phyloP scores from a whole-genome alignment of 2,888 invertebrate genomes.

The Meteorus colon region DNA sequence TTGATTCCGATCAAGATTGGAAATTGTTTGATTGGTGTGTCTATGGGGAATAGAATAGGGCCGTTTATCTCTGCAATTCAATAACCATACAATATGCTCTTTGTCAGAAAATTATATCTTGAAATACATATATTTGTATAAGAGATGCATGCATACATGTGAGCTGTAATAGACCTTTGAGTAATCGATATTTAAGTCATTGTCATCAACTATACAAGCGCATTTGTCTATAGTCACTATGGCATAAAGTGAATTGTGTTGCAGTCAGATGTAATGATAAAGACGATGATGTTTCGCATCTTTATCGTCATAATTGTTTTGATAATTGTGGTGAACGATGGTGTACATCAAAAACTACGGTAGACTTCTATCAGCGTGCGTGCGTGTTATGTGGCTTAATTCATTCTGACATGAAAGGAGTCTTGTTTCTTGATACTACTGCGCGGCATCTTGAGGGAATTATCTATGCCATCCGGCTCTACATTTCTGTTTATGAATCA shows the following conservation, averaged over 20 bases:
- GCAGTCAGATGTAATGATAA: slow-evolving; percentile 7
- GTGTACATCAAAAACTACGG: background rate
- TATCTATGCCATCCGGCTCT: too few species aligned
- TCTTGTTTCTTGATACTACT: too few species aligned
- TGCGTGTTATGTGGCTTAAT: too few species aligned
- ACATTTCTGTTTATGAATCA: too few species aligned
- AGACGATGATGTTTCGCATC: background rate
- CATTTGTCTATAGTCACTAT: background rate
- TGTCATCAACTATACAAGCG: slow-evolving; percentile 11
- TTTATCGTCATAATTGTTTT: slow-evolving; percentile 27
- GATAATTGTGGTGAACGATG: slow-evolving; percentile 12
- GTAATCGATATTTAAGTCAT: slow-evolving; percentile 35
- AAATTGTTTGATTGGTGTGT: slow-evolving; percentile 1
- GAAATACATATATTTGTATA: background rate
- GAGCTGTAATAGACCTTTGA: slow-evolving; percentile 16
- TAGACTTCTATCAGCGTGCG: background rate
- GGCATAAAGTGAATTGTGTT: slow-evolving; percentile 8
- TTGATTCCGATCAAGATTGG: background rate
- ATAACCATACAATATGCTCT: background rate
- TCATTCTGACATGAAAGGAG: too few species aligned
- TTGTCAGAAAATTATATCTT: background rate
- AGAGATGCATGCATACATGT: background rate
- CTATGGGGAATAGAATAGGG: background rate
- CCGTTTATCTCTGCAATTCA: background rate
- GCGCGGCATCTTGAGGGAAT: too few species aligned